A percentile compares a stretch with the other conserved stretches of the same genome.
phyloP scores from a whole-genome alignment of 2,797 vertebrate species.

The Rhynchotus rufescens region DNA sequence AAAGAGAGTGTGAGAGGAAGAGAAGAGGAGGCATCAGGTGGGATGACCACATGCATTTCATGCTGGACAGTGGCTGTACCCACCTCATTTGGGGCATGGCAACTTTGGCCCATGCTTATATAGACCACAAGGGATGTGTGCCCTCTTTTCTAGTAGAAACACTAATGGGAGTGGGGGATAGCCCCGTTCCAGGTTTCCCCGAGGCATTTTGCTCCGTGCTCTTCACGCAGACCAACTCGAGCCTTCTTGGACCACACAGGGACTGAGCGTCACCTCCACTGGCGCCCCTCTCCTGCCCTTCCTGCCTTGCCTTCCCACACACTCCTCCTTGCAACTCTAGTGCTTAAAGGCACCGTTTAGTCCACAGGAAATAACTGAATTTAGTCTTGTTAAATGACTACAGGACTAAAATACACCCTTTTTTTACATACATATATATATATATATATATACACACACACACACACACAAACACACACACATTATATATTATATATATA shows the following conservation, averaged over 20 bases:
- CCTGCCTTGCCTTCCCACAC: background rate
- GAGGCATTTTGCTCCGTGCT: background rate
- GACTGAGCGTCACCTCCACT: background rate
- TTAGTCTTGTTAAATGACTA: background rate
- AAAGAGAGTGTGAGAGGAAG: no score
- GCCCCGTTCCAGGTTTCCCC: background rate
- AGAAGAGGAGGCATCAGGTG: background rate
- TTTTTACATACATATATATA: no score
- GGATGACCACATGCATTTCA: background rate
- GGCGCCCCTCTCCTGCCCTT: background rate
- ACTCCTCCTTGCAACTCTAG: background rate
- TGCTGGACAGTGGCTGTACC: background rate
- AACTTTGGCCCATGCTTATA: background rate
- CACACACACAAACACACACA: no score
- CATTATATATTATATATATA: no score
- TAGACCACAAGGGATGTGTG: background rate
- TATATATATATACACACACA: no score
- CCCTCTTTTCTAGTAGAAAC: background rate
- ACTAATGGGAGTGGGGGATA: background rate
- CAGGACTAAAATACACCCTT: background rate
- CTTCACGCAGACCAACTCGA: background rate
- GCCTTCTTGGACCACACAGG: accelerated
- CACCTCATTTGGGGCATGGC: background rate
- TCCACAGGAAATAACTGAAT: background rate
- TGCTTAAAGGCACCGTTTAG: background rate